Conservation (phyloP, 1,140 invertebrate species). For the Drosophila nebulosa region DNA sequence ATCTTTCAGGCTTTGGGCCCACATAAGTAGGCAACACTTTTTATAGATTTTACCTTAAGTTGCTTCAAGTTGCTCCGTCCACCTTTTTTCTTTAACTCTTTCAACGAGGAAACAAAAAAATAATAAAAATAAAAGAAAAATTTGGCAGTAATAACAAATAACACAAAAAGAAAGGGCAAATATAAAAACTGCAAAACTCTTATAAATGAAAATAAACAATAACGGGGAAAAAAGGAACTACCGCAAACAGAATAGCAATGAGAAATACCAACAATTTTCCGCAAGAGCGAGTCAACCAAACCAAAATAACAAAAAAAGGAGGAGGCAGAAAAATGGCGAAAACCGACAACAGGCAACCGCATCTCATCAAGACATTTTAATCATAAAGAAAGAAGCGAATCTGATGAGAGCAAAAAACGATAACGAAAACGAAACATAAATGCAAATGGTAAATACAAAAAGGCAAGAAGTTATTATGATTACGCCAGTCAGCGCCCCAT, state of each 20-base stretch:
- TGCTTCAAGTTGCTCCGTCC: too few species aligned
- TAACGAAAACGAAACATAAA: conserved; percentile 32
- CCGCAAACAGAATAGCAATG: neutral
- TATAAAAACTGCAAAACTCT: conserved; percentile 33
- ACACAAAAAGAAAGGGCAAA: conserved; percentile 14
- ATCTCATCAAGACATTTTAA: conserved; percentile 67
- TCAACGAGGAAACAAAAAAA: neutral
- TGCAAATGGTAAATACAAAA: conserved; percentile 59
- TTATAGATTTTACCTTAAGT: neutral
- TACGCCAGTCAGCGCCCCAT: conserved; percentile 36
- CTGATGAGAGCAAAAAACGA: conserved; percentile 8
- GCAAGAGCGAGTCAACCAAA: conserved; percentile 27
- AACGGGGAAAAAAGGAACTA: neutral
- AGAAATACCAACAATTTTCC: conserved; percentile 52
- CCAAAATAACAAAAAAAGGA: conserved; percentile 10
- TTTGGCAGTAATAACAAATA: neutral
- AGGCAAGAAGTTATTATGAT: conserved; percentile 65
- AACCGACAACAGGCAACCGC: conserved; percentile 24
- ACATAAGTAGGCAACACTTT: conserved; percentile 32
- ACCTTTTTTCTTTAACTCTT: too few species aligned
- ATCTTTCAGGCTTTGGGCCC: neutral
- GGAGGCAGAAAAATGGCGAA: neutral
- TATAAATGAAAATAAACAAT: conserved; percentile 56
- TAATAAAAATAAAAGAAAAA: neutral
- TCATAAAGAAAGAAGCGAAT: conserved; percentile 41